Evolutionary conservation across 2,113 vertebrate species (phyloP), one percentile per base, ranked within the genome.

Genomic region (Rhea americana): DNA sequence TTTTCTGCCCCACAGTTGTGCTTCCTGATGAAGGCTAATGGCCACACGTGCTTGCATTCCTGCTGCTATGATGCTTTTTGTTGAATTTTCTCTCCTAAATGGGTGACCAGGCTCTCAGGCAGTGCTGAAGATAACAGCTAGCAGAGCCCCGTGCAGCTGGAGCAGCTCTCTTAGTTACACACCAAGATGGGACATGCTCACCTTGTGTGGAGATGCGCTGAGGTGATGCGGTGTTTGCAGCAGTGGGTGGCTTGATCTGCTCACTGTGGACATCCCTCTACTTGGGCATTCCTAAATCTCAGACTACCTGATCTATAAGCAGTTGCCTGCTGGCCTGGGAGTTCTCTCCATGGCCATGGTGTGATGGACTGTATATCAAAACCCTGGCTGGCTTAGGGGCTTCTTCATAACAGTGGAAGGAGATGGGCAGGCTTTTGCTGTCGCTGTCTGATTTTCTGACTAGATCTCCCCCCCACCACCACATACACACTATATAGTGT

Each of bases 161-260:
- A 53, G 28, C 35, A 14, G n/a, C 50, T 77, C 63, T 15, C 2
- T 37, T 37, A 4, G 3, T 41, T 12, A 73, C 43, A 26, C 8
- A 20, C 11, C 47, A 55, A 39, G 56, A 11, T 39, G 35, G 14
- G 66, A 1, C 0, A 0, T 25, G 16, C 5, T 17, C 13, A 62
- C 62, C 72, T 67, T 45, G 66, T 25, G 18, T 7, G 13, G 45
- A 76, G 30, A 20, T 45, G 70, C 30, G 9, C 51, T 28, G 25
- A 72, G 28, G 47, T 21, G 32, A n/a, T 43, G 28, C 11, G 0
- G 5, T 72, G 30, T 35, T 53, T 73, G 47, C 25, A 32, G 59
- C 26, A 62, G 30, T 1, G 45, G 26, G 11, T 67, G 53, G 30
- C 7, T 5, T 55, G 39, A 66, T 26, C 43, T 80, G 12, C 47